phyloP scores from a whole-genome alignment of 2,888 invertebrate genomes.

The Pharmacophagus antenor region DNA sequence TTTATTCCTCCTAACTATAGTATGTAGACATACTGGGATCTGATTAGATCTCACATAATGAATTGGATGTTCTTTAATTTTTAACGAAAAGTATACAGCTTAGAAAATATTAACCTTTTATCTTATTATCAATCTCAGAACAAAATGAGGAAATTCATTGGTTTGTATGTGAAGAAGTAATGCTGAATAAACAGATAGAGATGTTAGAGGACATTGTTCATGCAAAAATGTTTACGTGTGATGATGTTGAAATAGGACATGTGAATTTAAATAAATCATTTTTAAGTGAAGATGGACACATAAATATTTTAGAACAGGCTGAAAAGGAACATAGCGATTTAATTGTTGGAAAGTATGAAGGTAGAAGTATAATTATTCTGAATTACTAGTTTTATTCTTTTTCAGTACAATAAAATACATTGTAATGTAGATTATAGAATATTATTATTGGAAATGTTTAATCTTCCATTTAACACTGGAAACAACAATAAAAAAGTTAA shows the following conservation, averaged over 20 bases:
- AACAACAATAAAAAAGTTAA: too few relatives aligned
- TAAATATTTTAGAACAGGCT: constrained; percentile 70
- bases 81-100: too few relatives aligned
- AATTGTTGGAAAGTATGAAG: constrained; percentile 89
- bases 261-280: constrained; percentile 55
- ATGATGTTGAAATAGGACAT: constrained; percentile 73
- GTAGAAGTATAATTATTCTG: constrained; percentile 56
- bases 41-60: too few relatives aligned
- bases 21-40: too few relatives aligned
- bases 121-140: constrained; percentile 1
- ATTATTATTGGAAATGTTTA: too few relatives aligned
- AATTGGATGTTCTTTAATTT: too few relatives aligned
- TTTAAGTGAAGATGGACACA: constrained; percentile 46
- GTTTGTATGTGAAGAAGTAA: constrained; percentile 58
- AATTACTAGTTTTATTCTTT: not conserved
- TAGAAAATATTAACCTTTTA: not conserved
- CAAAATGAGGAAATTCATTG: constrained; percentile 45
- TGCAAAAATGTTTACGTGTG: constrained; percentile 67
- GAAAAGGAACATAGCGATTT: constrained; percentile 87
- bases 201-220: constrained; percentile 52
- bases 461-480: too few relatives aligned
- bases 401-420: too few relatives aligned
- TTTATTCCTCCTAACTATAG: too few relatives aligned
- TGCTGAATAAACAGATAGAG: constrained; percentile 49
- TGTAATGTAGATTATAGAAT: too few relatives aligned